phyloP scores from a whole-genome alignment of 2,888 invertebrate genomes.

The Stenolophus ochropezus region DNA sequence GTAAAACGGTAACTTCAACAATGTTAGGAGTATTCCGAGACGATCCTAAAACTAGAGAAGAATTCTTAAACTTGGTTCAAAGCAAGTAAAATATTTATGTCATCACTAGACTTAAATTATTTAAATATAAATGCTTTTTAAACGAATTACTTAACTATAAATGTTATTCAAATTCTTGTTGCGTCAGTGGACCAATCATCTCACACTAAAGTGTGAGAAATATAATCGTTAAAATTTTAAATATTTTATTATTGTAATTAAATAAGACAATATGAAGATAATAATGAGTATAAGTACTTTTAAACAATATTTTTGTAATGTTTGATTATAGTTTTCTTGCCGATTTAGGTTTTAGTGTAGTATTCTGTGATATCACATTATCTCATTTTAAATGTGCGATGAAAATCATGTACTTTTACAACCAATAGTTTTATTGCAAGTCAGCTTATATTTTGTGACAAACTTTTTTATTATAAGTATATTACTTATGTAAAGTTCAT shows the following conservation, averaged over 20 bases:
- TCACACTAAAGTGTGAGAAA: not conserved
- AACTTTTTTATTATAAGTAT: constrained; percentile 26
- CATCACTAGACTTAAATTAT: constrained; percentile 43
- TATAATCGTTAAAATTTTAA: constrained; percentile 22
- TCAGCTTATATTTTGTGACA: constrained; percentile 60
- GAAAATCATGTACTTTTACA: constrained; percentile 44
- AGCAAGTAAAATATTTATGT: constrained; percentile 77
- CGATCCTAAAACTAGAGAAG: constrained; percentile 99
- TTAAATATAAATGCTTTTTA: constrained; percentile 28
- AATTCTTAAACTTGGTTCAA: constrained; percentile 95
- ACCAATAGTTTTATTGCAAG: constrained; percentile 43
- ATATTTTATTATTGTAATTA: constrained; percentile 19
- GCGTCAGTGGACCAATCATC: constrained; percentile 51
- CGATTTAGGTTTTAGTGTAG: constrained; percentile 64
- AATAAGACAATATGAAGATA: constrained; percentile 48
- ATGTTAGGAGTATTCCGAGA: constrained; percentile 99
- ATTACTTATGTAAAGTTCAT: constrained; percentile 43
- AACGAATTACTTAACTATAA: constrained; percentile 48
- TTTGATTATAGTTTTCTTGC: constrained; percentile 43
- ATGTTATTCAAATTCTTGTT: constrained; percentile 46
- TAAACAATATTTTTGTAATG: constrained; percentile 10
- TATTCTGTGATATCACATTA: constrained; percentile 66
- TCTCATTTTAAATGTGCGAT: constrained; percentile 58
- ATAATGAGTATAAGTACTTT: constrained; percentile 25
- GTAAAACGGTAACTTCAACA: constrained; percentile 98